Conservation (phyloP, 1,140 invertebrate genomes). For the Aradophagus sp. region DNA sequence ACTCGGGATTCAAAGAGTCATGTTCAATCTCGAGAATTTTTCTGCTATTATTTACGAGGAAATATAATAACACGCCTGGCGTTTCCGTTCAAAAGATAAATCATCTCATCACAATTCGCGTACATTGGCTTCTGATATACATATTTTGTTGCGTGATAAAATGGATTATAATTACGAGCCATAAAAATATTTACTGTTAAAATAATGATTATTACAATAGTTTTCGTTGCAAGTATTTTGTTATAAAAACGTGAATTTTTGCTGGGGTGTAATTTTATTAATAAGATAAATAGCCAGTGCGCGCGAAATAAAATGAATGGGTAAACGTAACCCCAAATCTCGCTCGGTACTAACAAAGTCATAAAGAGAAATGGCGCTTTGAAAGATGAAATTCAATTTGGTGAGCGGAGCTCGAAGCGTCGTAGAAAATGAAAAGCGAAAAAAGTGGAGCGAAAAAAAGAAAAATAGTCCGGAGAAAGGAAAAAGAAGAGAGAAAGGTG, state of each 20-base stretch:
- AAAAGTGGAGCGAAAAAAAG: constrained; percentile 7
- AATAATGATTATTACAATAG: constrained; percentile 54
- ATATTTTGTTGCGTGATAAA: constrained; percentile 27
- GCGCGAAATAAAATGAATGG: constrained; percentile 44
- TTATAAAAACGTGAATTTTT: constrained; percentile 49
- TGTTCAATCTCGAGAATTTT: too few species aligned
- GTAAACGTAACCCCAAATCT: constrained; percentile 55
- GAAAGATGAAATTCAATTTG: constrained; percentile 60
- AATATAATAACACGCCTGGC: constrained; percentile 14
- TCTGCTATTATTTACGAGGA: constrained; percentile 32
- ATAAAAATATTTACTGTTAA: constrained; percentile 50
- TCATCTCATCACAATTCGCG: constrained; percentile 18
- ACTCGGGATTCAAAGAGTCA: too few species aligned
- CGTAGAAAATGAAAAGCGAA: constrained; percentile 12
- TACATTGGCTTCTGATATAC: constrained; percentile 13
- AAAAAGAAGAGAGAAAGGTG: not conserved
- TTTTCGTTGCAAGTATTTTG: constrained; percentile 50
- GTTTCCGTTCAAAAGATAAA: constrained; percentile 30
- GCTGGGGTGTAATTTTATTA: constrained; percentile 58
- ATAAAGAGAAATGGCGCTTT: constrained; percentile 57
- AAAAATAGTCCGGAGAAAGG: not conserved
- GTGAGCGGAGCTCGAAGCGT: constrained; percentile 30
- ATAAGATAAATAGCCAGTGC: constrained; percentile 54
- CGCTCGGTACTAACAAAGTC: constrained; percentile 58
- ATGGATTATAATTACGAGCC: constrained; percentile 49